Conservation (phyloP, 2,888 invertebrate species). For the Neoaliturus tenellus region DNA sequence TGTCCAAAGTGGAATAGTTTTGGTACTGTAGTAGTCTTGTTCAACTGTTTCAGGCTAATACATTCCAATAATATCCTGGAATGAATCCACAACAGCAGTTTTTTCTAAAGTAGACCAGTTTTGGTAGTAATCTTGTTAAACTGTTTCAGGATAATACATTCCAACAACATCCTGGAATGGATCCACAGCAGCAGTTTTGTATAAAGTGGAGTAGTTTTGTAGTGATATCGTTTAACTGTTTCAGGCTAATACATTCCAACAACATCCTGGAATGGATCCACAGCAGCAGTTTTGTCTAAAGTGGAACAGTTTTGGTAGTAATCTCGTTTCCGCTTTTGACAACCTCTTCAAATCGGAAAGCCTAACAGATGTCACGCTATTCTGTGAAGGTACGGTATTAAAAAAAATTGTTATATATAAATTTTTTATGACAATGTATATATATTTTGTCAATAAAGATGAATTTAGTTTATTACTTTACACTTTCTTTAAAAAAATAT, state of each 20-base stretch:
- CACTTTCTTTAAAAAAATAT: too few relatives aligned
- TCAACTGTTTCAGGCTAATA: conserved; percentile 51
- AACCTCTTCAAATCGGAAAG: conserved; percentile 96
- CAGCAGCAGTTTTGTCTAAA: conserved; percentile 97
- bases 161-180: conserved; percentile 79
- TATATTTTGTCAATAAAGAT: too few relatives aligned
- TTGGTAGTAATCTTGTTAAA: conserved; percentile 92
- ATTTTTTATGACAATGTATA: too few relatives aligned
- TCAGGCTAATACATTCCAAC: conserved; percentile 60
- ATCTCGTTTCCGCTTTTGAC: conserved; percentile 94
- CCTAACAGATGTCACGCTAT: conserved; percentile 93
- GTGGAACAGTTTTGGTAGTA: conserved; percentile 97
- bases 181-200: conserved; percentile 95
- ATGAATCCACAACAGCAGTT: conserved; percentile 96
- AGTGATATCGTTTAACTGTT: not conserved
- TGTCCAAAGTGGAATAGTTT: conserved; percentile 98
- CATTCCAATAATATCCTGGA: conserved; percentile 73
- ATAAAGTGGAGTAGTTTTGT: conserved; percentile 98
- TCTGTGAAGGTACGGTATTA: conserved; percentile 88
- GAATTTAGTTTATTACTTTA: too few relatives aligned
- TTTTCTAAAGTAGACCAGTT: conserved; percentile 97
- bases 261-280: conserved; percentile 84
- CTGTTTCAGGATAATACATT: conserved; percentile 55
- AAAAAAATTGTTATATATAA: too few relatives aligned
- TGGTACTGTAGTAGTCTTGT: conserved; percentile 73